phyloP scores from a whole-genome alignment of 2,797 vertebrate genomes.

The Poecilia picta region DNA sequence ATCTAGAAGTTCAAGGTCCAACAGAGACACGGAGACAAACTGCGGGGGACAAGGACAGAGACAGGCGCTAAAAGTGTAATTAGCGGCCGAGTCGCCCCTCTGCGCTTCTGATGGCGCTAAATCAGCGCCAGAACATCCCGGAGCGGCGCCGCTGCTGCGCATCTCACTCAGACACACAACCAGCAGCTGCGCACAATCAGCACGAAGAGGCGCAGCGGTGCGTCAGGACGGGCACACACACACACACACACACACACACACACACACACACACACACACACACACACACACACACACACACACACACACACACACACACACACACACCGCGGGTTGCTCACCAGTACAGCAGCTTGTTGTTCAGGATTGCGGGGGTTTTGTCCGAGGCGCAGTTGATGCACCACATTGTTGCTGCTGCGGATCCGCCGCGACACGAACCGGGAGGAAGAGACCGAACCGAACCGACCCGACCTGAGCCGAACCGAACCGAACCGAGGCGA shows the following conservation, averaged over 20 bases:
- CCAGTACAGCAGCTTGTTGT: constrained; percentile 83
- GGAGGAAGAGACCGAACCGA: constrained; percentile 19
- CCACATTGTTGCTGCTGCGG: constrained; percentile 73
- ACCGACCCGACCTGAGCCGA: background rate
- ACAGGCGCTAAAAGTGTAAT: background rate
- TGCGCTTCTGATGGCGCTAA: background rate
- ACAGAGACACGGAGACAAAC: no score
- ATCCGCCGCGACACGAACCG: constrained; percentile 12
- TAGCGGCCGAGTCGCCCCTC: background rate
- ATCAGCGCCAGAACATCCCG: background rate
- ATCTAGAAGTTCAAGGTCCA: no score
- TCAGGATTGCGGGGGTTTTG: constrained; percentile 77
- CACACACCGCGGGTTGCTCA: constrained; percentile 45
- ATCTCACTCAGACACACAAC: constrained; percentile 19
- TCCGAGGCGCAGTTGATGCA: constrained; percentile 82
- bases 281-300: no score
- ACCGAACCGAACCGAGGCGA: background rate
- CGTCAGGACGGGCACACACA: constrained; percentile 29
- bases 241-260: no score
- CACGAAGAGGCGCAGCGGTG: constrained; percentile 29
- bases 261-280: no score
- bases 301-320: no score
- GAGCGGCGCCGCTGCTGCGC: constrained; percentile 12
- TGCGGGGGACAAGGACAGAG: no score
- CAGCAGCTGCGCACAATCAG: constrained; percentile 12